Percentiles rank a stretch among this genome's conserved stretches.
Conservation (phyloP, 2,797 vertebrate genomes). For the Morus bassanus region DNA sequence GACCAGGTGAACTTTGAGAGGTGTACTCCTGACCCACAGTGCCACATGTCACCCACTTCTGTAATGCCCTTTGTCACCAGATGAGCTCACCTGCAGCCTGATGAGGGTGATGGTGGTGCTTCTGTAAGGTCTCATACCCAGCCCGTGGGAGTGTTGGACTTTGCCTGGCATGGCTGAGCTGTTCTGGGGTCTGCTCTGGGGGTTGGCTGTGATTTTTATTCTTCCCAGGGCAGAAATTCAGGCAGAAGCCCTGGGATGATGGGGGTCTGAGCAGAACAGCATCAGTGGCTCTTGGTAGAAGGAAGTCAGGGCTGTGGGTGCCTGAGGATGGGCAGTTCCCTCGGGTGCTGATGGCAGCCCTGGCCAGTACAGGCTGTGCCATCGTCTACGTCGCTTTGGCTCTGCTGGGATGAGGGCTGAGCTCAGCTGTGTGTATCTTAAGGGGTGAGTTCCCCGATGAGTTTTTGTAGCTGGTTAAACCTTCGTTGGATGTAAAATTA, state of each 20-base stretch:
- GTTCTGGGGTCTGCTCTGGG: background rate
- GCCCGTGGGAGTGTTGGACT: fast-evolving
- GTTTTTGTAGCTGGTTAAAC: background rate
- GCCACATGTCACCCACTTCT: background rate
- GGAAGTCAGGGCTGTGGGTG: background rate
- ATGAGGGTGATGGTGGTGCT: no score
- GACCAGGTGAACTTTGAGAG: fast-evolving
- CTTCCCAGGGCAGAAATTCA: background rate
- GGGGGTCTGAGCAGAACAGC: background rate
- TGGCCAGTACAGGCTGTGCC: background rate
- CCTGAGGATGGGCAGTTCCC: background rate
- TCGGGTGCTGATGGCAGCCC: background rate
- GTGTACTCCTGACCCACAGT: background rate
- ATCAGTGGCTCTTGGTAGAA: fast-evolving
- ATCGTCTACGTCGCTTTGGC: fast-evolving
- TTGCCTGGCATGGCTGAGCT: background rate
- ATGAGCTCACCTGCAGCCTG: background rate
- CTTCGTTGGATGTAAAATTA: background rate
- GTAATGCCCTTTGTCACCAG: background rate
- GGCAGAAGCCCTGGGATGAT: background rate
- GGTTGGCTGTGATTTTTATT: background rate
- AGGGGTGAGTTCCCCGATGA: background rate
- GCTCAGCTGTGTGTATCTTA: background rate
- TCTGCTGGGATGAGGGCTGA: background rate
- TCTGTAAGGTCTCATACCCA: background rate